Percentiles rank a stretch among this genome's conserved stretches.
These are phyloP conservation scores for Gymnorhina tibicen DNA, from an alignment of 2,113 vertebrate genomes.

Conservation along the genomic window DNA sequence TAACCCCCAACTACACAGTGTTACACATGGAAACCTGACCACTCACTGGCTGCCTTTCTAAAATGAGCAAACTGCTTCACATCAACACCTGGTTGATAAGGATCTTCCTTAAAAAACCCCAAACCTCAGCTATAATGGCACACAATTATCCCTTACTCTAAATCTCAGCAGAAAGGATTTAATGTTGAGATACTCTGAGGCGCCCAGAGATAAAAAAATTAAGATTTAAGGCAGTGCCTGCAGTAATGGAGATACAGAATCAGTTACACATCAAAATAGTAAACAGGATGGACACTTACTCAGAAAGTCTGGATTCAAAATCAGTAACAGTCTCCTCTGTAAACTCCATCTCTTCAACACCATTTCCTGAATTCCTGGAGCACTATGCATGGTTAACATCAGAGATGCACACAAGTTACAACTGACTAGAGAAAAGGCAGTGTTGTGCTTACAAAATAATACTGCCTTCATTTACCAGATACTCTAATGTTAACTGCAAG, in stretches of 20 bases:
- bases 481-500: slow-evolving; percentile 66
- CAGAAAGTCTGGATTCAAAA: slow-evolving; percentile 71
- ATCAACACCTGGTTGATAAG: not conserved
- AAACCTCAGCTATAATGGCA: not conserved
- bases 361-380: slow-evolving; percentile 42
- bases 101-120: not conserved
- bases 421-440: not conserved
- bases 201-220: not conserved
- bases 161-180: not conserved
- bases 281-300: slow-evolving; percentile 65
- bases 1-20: not conserved
- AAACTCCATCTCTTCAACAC: slow-evolving; percentile 50
- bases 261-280: not conserved
- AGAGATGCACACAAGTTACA: not conserved
- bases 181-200: not conserved
- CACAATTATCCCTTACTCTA: not conserved
- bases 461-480: slow-evolving; percentile 63
- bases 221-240: not conserved
- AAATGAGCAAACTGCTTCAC: not conserved
- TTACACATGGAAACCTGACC: not conserved
- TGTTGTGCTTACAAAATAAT: slow-evolving; percentile 52
- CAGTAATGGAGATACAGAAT: not conserved
- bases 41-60: not conserved
- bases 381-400: not conserved
- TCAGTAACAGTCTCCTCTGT: slow-evolving; percentile 20